phyloP scores from a whole-genome alignment of 2,888 invertebrate genomes.

The Silvanus unidentatus region DNA sequence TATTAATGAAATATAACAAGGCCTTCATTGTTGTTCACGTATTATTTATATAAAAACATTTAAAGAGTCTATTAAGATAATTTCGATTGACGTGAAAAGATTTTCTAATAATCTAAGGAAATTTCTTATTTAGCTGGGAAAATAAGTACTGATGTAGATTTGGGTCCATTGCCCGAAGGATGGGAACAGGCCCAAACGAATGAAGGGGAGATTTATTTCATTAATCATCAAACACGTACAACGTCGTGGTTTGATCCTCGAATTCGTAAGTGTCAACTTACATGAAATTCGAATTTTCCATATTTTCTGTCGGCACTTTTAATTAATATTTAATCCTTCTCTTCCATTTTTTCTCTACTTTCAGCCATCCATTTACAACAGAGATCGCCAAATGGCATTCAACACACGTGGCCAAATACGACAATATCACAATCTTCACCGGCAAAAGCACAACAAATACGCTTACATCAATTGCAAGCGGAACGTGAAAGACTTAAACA shows the following conservation, averaged over 20 bases:
- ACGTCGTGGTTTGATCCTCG: conserved; percentile 98
- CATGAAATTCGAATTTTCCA: not conserved
- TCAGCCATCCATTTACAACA: conserved; percentile 53
- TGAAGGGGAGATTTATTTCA: conserved; percentile 82
- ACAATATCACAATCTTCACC: conserved; percentile 53
- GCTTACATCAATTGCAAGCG: conserved; percentile 77
- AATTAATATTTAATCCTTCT: too few species aligned
- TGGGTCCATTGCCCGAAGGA: conserved; percentile 78
- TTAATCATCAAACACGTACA: conserved; percentile 88
- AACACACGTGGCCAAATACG: conserved; percentile 40
- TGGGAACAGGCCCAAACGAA: conserved; percentile 84
- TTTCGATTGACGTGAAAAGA: too few species aligned
- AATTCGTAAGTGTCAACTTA: conserved; percentile 73
- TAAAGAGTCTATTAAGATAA: too few species aligned
- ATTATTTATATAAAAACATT: too few species aligned
- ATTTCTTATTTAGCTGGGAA: conserved; percentile 38
- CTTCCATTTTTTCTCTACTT: conserved; percentile 30
- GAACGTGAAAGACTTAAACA: conserved; percentile 85
- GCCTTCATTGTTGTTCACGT: too few species aligned
- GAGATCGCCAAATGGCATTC: conserved; percentile 31
- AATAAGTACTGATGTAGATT: conserved; percentile 51
- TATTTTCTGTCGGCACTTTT: not conserved
- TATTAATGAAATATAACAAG: not conserved
- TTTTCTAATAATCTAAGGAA: not conserved
- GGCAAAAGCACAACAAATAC: conserved; percentile 66